Base-by-base conservation (phyloP, 64 coral and sea anemone species). In the Montipora capricornis region DNA sequence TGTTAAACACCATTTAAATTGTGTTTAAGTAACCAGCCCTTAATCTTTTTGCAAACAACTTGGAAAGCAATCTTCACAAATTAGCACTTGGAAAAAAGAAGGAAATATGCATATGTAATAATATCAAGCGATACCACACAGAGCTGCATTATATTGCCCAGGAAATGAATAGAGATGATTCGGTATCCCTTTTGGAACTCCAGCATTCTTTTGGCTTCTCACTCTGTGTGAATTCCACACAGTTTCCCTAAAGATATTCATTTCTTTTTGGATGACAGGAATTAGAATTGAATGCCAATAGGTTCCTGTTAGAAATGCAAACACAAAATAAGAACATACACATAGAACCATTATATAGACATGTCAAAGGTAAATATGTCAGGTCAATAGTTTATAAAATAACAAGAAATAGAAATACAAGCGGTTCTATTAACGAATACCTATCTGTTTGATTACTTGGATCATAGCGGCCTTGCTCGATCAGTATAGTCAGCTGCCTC, bases 201-300 rank as follows among this genome's bases (percentile, higher is more conserved):
- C 15, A n/a, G 92, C 76, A 45, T 93, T 45, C n/a, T 78, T 93
- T 58, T 93, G 92, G 17, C 44, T 24, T 37, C 92, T 74, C 1
- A 93, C 77, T 88, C 84, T 88, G 13, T 88, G 92, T 48, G 92
- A 93, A 62, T 88, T 93, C 92, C 84, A 93, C 15, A 88, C 45
- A 73, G 84, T 93, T 73, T 93, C 92, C 17, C 77, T 79, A 44
- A 93, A 93, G 8, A 20, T 88, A 15, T 88, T 48, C 75, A 93
- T 81, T 88, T 93, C 92, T 51, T 81, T 93, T 61, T 88, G 83
- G 7, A 93, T 76, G 8, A 88, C 52, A 44, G 91, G 91, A 71
- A 93, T 88, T 49, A 80, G 81, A 19, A 88, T 80, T 37, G 79
- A 93, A 93, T 74, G 92, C 92, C 84, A 93, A 62, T 20, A 93